Percentiles rank a stretch among this genome's conserved stretches.
Evolutionary conservation across 2,797 vertebrate genomes (phyloP).

Genomic region (Leptatherina wallacei): DNA sequence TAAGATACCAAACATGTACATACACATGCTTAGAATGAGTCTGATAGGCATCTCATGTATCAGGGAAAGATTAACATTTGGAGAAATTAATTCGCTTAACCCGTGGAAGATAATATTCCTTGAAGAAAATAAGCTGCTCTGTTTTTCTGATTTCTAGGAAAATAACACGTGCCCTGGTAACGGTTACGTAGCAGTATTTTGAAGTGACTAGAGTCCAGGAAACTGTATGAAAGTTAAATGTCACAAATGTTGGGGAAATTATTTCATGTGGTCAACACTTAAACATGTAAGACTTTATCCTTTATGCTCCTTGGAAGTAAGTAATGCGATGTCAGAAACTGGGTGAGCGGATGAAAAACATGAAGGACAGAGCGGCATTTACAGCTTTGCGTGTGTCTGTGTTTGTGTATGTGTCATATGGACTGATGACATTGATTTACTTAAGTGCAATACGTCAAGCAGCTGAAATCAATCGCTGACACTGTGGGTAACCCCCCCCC

Average conservation of each 20-base stretch:
- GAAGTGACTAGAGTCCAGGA: conserved; percentile 16
- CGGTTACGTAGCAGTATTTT: neutral
- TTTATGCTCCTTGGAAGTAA: neutral
- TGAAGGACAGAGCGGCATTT: conserved; percentile 32
- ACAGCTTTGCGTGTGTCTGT: conserved; percentile 13
- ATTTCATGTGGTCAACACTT: conserved; percentile 4
- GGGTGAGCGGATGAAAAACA: conserved; percentile 11
- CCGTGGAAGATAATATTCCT: too few species aligned
- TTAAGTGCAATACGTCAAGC: conserved; percentile 52
- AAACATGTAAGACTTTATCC: neutral
- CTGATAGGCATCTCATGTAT: too few species aligned
- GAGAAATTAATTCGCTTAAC: too few species aligned
- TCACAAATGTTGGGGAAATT: conserved; percentile 45
- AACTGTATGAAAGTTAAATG: conserved; percentile 37
- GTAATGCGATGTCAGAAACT: neutral
- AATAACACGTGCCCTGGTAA: neutral
- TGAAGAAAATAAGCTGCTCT: too few species aligned
- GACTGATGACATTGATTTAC: conserved; percentile 51
- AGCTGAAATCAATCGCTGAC: conserved; percentile 58
- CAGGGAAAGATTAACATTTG: too few species aligned
- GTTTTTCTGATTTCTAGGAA: too few species aligned
- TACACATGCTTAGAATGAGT: too few species aligned
- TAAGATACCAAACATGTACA: too few species aligned
- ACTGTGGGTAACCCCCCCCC: conserved; percentile 31
- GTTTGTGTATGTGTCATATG: conserved; percentile 29